Evolutionary conservation across 2,113 vertebrate species (phyloP).

Genomic region (Fulica atra): DNA sequence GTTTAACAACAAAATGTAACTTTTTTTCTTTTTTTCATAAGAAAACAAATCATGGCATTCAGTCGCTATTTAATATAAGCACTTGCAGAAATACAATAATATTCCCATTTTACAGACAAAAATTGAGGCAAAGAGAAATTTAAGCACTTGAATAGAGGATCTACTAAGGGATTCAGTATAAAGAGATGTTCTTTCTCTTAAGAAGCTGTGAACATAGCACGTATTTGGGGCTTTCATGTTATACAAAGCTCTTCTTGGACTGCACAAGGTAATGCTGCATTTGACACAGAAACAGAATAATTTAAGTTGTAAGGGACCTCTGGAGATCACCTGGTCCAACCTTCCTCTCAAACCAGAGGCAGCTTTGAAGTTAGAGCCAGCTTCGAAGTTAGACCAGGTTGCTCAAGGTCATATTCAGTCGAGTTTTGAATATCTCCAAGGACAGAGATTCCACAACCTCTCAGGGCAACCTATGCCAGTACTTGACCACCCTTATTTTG

Average conservation of each 20-base stretch:
- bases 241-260: conserved; percentile 42
- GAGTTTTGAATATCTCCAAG: conserved; percentile 36
- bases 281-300: conserved; percentile 67
- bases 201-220: conserved; percentile 19
- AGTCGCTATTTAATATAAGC: neutral
- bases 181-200: conserved; percentile 25
- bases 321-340: conserved; percentile 50
- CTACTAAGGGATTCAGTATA: neutral
- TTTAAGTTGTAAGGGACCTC: conserved; percentile 59
- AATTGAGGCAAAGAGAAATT: neutral
- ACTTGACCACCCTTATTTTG: conserved; percentile 21
- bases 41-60: neutral
- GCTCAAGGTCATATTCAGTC: conserved; percentile 52
- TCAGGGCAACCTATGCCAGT: neutral
- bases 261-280: conserved; percentile 53
- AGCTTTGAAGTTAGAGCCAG: conserved; percentile 58
- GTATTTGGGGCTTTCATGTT: conserved; percentile 49
- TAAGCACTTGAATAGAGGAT: conserved; percentile 8
- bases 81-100: neutral
- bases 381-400: conserved; percentile 55
- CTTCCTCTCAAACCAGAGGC: conserved; percentile 35
- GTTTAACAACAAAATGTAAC: neutral
- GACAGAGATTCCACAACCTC: conserved; percentile 21
- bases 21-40: neutral
- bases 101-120: neutral